Evolutionary conservation across 2,888 invertebrate genomes (phyloP), one percentile per base, ranked within the genome.

Genomic region (Smittia aterrima): DNA sequence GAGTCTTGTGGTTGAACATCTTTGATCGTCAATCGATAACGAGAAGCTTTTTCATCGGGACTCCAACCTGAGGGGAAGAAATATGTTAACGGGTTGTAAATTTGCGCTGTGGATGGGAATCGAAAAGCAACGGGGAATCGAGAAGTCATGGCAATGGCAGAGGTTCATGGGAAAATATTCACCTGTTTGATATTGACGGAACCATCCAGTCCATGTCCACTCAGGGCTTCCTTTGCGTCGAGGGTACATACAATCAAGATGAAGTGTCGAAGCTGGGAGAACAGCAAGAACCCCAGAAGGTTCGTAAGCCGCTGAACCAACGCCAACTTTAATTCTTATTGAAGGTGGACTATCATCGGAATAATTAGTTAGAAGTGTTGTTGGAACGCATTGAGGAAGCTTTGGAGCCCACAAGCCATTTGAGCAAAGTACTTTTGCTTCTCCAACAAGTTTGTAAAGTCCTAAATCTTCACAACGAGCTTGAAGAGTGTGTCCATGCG

Each of bases 131-230:
- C 4, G 9, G 11, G 27, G 32, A 47, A 47, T 41, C 40, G 16
- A 70, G 25, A 47, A 47, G 22, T 20, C 13, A 24, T 20, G 24
- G 13, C 18, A 62, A 62, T 22, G 24, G 22, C 13, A 71, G 66
- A 62, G 38, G 58, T 66, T 70, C 62, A 75, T 32, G 32, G 32
- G 32, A 32, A 32, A 32, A 32, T 32, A 32, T 3, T 32, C 32
- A 92, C 93, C 92, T 78, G 92, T 90, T 67, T 87, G 86, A 82
- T 93, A 92, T 80, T 90, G 90, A 77, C 92, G 89, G 79, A 88
- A 87, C 75, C 89, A 89, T 74, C 93, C 90, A 0, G 93, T 93
- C 93, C 94, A 95, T 68, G 90, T 90, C 95, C 95, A 95, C 79
- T 92, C 91, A 0, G 95, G 94, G 76, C 91, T 90, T 0, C 94